phyloP scores from a whole-genome alignment of 2,797 vertebrate genomes.

The Pseudopleuronectes americanus region DNA sequence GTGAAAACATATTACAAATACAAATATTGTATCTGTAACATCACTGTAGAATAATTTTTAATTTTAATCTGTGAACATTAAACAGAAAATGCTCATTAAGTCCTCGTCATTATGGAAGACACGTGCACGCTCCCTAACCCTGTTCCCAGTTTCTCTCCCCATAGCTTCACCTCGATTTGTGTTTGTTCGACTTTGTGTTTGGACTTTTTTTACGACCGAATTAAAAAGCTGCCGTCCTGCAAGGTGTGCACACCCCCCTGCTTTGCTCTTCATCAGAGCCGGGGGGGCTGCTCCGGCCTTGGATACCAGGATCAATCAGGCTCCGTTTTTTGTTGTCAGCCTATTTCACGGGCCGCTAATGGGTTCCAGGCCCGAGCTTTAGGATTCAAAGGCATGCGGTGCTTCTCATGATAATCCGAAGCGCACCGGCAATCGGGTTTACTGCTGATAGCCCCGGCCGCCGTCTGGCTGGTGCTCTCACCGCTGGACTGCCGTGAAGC shows the following conservation, averaged over 20 bases:
- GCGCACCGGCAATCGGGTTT: conserved; percentile 75
- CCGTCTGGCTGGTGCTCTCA: conserved; percentile 51
- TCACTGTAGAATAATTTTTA: not conserved
- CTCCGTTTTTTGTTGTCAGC: conserved; percentile 64
- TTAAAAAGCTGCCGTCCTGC: conserved; percentile 33
- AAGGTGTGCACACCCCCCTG: conserved; percentile 48
- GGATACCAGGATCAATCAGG: conserved; percentile 75
- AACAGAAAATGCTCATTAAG: conserved; percentile 20
- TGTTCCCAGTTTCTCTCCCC: not conserved
- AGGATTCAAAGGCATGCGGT: conserved; percentile 72
- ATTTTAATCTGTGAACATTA: not conserved
- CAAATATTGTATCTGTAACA: conserved; percentile 8
- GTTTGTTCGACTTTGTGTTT: conserved; percentile 19
- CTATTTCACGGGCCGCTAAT: conserved; percentile 77
- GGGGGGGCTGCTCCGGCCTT: conserved; percentile 29
- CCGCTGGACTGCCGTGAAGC: conserved; percentile 66
- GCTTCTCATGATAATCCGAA: conserved; percentile 80
- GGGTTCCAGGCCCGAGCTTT: conserved; percentile 72
- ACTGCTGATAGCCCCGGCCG: conserved; percentile 60
- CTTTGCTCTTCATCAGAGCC: conserved; percentile 66
- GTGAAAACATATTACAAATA: too few relatives aligned
- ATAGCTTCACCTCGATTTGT: conserved; percentile 16
- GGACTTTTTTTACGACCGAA: too few relatives aligned
- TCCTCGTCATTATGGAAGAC: conserved; percentile 15
- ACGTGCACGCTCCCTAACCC: not conserved